Percentiles rank a stretch among this genome's conserved stretches.
Conservation (phyloP, 2,113 vertebrate genomes). For the Passer domesticus region DNA sequence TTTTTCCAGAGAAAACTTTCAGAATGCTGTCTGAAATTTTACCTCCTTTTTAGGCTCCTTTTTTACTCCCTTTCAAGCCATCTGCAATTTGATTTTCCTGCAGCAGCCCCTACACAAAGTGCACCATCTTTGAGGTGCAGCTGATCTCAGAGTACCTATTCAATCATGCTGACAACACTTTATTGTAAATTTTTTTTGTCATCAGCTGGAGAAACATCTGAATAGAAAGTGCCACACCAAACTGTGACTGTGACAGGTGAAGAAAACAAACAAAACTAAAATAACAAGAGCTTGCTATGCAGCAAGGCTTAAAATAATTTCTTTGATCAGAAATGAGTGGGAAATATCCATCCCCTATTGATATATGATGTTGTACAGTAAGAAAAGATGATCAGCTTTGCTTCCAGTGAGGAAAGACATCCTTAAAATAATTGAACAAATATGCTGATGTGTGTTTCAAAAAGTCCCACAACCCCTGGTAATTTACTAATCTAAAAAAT, state of each 20-base stretch:
- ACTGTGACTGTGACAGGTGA: background rate
- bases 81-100: background rate
- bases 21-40: background rate
- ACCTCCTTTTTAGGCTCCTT: background rate
- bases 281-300: background rate
- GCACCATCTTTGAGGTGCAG: background rate
- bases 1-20: background rate
- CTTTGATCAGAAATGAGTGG: background rate
- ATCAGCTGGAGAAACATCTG: background rate
- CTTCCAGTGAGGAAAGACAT: background rate
- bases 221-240: background rate
- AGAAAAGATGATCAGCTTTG: background rate
- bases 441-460: background rate
- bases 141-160: background rate
- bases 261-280: background rate
- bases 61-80: background rate
- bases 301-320: background rate
- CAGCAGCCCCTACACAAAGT: background rate
- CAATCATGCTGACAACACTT: background rate
- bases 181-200: background rate
- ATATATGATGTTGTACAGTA: background rate
- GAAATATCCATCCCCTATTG: background rate
- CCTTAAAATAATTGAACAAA: background rate
- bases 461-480: background rate
- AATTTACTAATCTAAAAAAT: background rate